These are phyloP conservation scores for Macropodus opercularis DNA, from an alignment of 2,797 vertebrate genomes.

Conservation along the genomic window DNA sequence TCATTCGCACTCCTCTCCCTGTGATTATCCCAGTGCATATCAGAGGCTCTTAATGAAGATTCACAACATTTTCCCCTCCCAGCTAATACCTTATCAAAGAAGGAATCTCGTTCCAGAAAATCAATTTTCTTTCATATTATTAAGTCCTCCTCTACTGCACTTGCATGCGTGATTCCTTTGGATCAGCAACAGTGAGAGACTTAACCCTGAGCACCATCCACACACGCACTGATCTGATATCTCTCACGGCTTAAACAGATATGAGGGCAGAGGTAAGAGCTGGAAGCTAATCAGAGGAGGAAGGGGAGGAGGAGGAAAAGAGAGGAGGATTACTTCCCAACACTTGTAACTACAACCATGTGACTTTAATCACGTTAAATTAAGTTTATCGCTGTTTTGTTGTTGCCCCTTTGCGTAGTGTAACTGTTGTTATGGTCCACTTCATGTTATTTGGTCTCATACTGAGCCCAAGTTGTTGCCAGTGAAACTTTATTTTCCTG, in stretches of 20 bases:
- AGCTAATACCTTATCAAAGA: slow-evolving; percentile 88
- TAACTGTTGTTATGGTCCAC: no score
- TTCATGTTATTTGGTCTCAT: no score
- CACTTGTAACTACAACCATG: not conserved
- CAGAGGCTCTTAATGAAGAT: slow-evolving; percentile 86
- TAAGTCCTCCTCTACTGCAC: slow-evolving; percentile 82
- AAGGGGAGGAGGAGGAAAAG: slow-evolving; percentile 1
- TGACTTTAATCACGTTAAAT: no score
- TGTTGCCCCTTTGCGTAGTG: no score
- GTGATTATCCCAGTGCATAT: slow-evolving; percentile 82
- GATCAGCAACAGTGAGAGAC: slow-evolving; percentile 77
- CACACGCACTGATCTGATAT: slow-evolving; percentile 67
- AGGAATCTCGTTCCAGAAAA: slow-evolving; percentile 87
- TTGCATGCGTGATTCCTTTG: slow-evolving; percentile 78
- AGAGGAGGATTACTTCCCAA: not conserved
- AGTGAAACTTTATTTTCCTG: no score
- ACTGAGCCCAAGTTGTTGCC: no score
- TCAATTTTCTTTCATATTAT: slow-evolving; percentile 88
- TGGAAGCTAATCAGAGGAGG: slow-evolving; percentile 19
- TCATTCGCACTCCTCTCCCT: slow-evolving; percentile 72
- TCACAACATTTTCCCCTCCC: slow-evolving; percentile 85
- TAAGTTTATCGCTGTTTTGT: no score
- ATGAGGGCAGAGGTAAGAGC: slow-evolving; percentile 57
- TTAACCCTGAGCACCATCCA: slow-evolving; percentile 74
- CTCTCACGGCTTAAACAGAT: slow-evolving; percentile 63